Percentiles rank a stretch among this genome's conserved stretches.
phyloP scores from a whole-genome alignment of 2,888 invertebrate species.

The Folsomia manolachei region DNA sequence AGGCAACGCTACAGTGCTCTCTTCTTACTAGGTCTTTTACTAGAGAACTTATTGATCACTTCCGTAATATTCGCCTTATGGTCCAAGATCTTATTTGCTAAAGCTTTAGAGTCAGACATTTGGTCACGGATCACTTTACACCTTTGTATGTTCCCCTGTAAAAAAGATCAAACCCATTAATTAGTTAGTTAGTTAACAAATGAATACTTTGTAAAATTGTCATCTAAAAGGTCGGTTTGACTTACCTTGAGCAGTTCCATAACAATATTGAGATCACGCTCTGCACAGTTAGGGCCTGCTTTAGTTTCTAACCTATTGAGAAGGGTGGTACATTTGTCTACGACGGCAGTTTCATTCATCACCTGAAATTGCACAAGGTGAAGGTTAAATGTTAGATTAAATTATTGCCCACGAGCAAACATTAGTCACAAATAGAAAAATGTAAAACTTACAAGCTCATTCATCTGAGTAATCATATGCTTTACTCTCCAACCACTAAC shows the following conservation, averaged over 20 bases:
- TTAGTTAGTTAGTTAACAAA: not conserved
- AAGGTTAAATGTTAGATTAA: not conserved
- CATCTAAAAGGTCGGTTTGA: not conserved
- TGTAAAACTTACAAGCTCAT: constrained; percentile 70
- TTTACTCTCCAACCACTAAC: constrained; percentile 93
- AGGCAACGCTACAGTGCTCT: not conserved
- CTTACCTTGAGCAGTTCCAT: constrained; percentile 49
- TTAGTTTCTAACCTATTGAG: constrained; percentile 43
- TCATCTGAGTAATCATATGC: constrained; percentile 88
- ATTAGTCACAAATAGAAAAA: not conserved
- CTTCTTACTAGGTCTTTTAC: constrained; percentile 63
- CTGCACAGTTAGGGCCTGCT: constrained; percentile 43
- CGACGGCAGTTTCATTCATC: constrained; percentile 45
- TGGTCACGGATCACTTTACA: constrained; percentile 90
- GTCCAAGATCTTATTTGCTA: constrained; percentile 84
- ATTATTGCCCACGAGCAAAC: not conserved
- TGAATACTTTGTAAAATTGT: constrained; percentile 6
- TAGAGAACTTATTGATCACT: constrained; percentile 84
- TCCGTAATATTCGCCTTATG: constrained; percentile 85
- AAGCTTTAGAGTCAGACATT: constrained; percentile 80
- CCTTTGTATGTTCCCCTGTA: constrained; percentile 89
- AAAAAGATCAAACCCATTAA: constrained; percentile 25
- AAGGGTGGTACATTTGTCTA: constrained; percentile 42
- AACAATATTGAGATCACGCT: constrained; percentile 50
- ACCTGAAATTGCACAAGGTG: constrained; percentile 29